Evolutionary conservation across 2,797 vertebrate species (phyloP).

Genomic region (Nyctibius grandis): DNA sequence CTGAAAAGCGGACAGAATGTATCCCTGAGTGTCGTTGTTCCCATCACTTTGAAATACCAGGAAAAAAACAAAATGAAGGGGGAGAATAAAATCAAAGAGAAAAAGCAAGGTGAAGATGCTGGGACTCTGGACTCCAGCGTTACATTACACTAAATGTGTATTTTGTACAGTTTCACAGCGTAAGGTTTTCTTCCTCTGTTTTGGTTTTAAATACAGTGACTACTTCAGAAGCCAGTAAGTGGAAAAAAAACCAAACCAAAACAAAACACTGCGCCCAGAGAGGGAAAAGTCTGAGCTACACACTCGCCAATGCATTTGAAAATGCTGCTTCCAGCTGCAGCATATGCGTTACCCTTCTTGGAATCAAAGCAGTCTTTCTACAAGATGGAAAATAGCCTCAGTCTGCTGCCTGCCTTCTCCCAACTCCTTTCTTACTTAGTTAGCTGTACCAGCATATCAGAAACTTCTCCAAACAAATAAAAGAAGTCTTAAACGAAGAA

Average conservation of each 20-base stretch:
- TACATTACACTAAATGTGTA: not conserved
- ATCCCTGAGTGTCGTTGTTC: not conserved
- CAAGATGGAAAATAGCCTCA: not conserved
- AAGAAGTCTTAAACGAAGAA: slow-evolving; percentile 57
- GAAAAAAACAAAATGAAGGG: not conserved
- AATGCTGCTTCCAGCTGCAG: not conserved
- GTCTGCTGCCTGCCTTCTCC: not conserved
- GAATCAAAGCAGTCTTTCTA: not conserved
- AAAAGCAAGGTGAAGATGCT: not conserved
- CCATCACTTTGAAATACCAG: not conserved
- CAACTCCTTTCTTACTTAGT: not conserved
- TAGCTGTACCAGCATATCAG: slow-evolving; percentile 9
- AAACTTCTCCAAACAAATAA: slow-evolving; percentile 57
- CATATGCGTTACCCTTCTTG: not conserved
- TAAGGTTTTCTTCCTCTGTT: not conserved
- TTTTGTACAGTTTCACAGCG: not conserved
- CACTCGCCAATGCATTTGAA: not conserved
- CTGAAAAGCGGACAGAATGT: not conserved
- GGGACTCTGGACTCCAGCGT: not conserved
- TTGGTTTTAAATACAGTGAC: not conserved
- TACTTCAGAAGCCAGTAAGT: not conserved
- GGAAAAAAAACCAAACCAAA: not conserved
- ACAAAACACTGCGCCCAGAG: not conserved
- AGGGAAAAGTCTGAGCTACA: not conserved
- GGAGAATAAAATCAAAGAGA: not conserved